Percentiles rank a stretch among this genome's conserved stretches.
These are phyloP conservation scores for Helostoma temminkii DNA, from an alignment of 2,797 vertebrate genomes.

Conservation along the genomic window DNA sequence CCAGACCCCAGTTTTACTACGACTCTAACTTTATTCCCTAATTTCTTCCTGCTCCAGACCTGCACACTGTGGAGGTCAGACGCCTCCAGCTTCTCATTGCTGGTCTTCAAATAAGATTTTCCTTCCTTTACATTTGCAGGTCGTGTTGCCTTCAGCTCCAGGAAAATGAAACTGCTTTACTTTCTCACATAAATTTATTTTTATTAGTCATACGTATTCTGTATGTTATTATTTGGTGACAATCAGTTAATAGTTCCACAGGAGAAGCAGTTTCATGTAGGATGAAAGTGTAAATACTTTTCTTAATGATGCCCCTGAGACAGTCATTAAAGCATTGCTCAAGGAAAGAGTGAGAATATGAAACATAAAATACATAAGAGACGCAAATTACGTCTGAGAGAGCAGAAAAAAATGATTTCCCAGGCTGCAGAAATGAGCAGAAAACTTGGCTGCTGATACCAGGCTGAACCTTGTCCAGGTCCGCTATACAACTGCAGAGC, in stretches of 20 bases:
- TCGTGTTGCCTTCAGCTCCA: no score
- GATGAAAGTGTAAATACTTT: neutral
- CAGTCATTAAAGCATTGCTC: neutral
- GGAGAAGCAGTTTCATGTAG: neutral
- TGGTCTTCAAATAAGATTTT: no score
- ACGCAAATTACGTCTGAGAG: slow-evolving; percentile 3
- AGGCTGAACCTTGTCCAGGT: slow-evolving; percentile 41
- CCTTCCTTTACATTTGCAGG: no score
- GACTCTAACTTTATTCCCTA: no score
- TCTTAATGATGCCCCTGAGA: neutral
- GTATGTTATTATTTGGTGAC: no score
- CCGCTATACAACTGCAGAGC: slow-evolving; percentile 30
- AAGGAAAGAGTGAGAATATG: neutral
- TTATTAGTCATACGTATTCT: no score
- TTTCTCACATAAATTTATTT: neutral
- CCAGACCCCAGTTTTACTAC: no score
- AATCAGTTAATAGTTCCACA: neutral
- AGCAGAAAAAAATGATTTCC: slow-evolving; percentile 2
- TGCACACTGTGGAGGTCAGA: no score
- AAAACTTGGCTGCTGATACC: slow-evolving; percentile 20
- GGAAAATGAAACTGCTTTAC: neutral
- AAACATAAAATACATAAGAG: neutral
- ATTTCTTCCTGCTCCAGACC: no score
- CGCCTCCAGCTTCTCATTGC: no score
- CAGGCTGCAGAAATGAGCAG: neutral